These are phyloP conservation scores for Diuraphis noxia DNA, from an alignment of 1,140 invertebrate genomes.

Conservation along the genomic window DNA sequence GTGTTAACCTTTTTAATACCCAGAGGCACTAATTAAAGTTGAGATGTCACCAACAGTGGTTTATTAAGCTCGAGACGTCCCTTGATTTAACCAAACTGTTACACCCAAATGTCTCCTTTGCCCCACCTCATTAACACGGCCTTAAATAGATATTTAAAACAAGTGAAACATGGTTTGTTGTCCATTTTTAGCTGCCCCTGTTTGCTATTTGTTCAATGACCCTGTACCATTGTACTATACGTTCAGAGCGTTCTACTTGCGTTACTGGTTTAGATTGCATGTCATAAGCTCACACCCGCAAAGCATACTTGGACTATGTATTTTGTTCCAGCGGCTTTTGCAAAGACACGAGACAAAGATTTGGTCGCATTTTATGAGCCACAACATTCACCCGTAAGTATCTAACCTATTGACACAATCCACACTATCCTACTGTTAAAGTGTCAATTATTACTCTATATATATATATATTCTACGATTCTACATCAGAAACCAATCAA, in stretches of 20 bases:
- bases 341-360: constrained; percentile 86
- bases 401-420: not conserved
- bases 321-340: constrained; percentile 87
- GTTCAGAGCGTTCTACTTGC: constrained; percentile 86
- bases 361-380: constrained; percentile 85
- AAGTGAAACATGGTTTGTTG: not conserved
- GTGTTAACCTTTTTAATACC: no score
- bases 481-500: not conserved
- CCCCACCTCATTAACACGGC: no score
- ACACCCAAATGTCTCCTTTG: no score
- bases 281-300: constrained; percentile 86
- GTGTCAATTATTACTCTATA: not conserved
- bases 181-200: constrained; percentile 76
- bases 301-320: constrained; percentile 79
- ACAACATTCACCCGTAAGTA: constrained; percentile 89
- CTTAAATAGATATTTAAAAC: not conserved
- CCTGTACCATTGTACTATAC: constrained; percentile 84
- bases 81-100: no score
- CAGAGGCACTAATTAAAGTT: no score
- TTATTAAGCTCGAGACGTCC: no score
- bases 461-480: not conserved
- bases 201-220: constrained; percentile 92
- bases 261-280: constrained; percentile 90
- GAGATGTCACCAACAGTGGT: no score
- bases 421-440: not conserved